Percentiles rank a stretch among this genome's conserved stretches.
phyloP scores from a whole-genome alignment of 2,797 vertebrate species.

The Megalops cyprinoides region DNA sequence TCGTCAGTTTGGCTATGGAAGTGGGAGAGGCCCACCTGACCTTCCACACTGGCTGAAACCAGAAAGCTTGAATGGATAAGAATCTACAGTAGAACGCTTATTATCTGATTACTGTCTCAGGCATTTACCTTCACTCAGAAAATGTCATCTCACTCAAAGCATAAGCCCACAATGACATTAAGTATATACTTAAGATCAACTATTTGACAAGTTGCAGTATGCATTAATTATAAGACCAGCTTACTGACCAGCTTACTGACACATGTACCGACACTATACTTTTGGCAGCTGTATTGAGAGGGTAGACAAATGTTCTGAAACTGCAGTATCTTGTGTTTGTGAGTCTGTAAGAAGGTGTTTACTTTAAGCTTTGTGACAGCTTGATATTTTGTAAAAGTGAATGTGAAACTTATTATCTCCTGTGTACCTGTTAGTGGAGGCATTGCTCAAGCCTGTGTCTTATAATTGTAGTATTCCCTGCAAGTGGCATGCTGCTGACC shows the following conservation, averaged over 20 bases:
- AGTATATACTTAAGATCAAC: not conserved
- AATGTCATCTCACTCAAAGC: no score
- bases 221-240: not conserved
- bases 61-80: no score
- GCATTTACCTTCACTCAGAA: no score
- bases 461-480: slow-evolving; percentile 5
- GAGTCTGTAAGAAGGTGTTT: not conserved
- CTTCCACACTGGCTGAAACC: no score
- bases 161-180: not conserved
- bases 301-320: not conserved
- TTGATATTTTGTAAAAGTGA: not conserved
- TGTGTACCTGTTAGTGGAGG: not conserved
- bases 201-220: not conserved
- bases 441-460: not conserved
- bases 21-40: no score
- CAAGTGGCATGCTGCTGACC: no score
- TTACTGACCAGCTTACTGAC: not conserved
- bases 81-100: no score
- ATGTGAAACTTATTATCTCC: not conserved
- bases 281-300: not conserved
- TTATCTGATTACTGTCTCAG: no score
- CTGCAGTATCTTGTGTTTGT: not conserved
- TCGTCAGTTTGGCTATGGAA: no score
- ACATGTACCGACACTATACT: not conserved
- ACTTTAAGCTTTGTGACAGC: not conserved